Conservation (phyloP, 2,113 vertebrate genomes). For the Oenanthe oenanthe region DNA sequence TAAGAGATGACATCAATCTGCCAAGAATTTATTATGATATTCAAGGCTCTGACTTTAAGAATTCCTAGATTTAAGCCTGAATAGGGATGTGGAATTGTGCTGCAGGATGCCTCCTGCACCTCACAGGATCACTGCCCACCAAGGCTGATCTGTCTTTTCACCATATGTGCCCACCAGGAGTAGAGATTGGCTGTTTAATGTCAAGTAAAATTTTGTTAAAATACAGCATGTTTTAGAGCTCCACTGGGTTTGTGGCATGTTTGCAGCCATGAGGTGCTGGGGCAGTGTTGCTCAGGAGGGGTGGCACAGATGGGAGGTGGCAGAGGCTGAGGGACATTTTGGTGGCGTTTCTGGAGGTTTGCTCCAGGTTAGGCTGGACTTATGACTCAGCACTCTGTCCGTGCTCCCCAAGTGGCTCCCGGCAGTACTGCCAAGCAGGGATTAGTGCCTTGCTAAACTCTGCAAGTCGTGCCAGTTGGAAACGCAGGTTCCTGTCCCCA, state of each 20-base stretch:
- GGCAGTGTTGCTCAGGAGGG: background rate
- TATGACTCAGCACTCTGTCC: conserved; percentile 56
- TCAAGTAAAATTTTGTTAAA: background rate
- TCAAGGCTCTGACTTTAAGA: background rate
- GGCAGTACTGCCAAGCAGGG: conserved; percentile 23
- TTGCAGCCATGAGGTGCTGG: background rate
- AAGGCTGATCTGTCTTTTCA: background rate
- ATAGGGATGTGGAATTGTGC: background rate
- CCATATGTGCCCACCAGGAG: background rate
- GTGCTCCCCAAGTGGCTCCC: conserved; percentile 45
- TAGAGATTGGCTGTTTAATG: background rate
- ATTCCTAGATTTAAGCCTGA: background rate
- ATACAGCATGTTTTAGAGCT: background rate
- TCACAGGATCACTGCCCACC: background rate
- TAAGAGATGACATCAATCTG: background rate
- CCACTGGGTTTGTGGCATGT: background rate
- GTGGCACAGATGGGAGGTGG: rapidly evolving
- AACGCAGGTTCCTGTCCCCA: background rate
- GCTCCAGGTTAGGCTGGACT: conserved; percentile 37
- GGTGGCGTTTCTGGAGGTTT: background rate
- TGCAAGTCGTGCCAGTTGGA: background rate
- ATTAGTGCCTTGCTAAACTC: background rate
- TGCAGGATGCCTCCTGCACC: background rate
- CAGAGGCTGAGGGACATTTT: background rate
- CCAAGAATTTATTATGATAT: background rate